Evolutionary conservation across 2,797 vertebrate genomes (phyloP), one percentile per base, ranked within the genome.

Genomic region (Pteropus rufus): DNA sequence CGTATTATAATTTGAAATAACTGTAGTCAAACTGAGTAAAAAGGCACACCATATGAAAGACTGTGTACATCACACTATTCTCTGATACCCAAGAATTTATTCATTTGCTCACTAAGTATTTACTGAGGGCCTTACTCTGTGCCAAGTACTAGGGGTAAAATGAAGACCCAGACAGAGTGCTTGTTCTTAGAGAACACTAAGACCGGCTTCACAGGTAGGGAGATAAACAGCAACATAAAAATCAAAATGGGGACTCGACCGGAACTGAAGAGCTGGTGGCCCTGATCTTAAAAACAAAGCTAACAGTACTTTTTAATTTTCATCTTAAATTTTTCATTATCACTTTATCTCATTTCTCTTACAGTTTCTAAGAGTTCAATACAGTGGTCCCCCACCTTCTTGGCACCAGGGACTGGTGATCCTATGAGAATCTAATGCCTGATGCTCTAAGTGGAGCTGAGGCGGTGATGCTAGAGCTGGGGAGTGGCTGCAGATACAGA

Each of bases 321-420:
- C 0, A 44, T 65, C 88, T 95, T 70, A 94, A 94, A 73, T 26
- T 85, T 65, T 86, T 93, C 72, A 56, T 41, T 77, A 90, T 24
- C 70, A 95, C 6, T 92, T 80, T 88, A 95, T 79, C 18, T 24
- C 24, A 96, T 75, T 93, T 88, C 31, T 67, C 7, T 79, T 70
- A 41, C 19, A 1, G 16, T 75, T 69, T 93, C 31, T 62, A 95
- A 81, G 24, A 85, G 65, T 83, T 85, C 46, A 52, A 0, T 62
- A 70, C n/a, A 96, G 11, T 98, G 15, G 49, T 18, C 4, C 1
- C 49, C 15, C 49, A 49, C 49, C 49, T 16, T 49, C 15, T 49
- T 49, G 49, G 49, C 15, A 49, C 49, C 49, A 49, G 49, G 49
- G 49, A 49, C 49, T 5, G 15, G 49, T 16, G 49, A 5, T 49